These are phyloP conservation scores for Mionectes olivaceus DNA, from an alignment of 2,797 vertebrate species.

Conservation along the genomic window DNA sequence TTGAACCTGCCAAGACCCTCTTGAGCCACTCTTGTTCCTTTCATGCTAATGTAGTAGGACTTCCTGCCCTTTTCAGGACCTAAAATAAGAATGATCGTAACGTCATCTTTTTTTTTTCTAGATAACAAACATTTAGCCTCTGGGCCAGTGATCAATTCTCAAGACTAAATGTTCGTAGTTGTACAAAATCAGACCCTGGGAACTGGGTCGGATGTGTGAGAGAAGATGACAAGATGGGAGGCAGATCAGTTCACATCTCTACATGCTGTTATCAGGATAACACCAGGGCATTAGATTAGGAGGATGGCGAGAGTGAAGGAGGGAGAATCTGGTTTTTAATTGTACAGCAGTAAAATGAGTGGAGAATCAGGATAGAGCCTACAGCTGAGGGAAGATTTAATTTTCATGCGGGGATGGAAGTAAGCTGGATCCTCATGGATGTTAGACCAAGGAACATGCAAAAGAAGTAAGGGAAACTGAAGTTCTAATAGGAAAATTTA, in stretches of 20 bases:
- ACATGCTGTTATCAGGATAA: not conserved
- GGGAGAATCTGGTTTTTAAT: not conserved
- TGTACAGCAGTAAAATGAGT: not conserved
- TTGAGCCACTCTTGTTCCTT: not conserved
- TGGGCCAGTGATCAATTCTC: slow-evolving; percentile 50
- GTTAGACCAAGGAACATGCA: not conserved
- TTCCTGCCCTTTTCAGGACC: slow-evolving; percentile 33
- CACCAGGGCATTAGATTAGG: not conserved
- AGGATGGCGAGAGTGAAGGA: not conserved
- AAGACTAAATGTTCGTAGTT: slow-evolving; percentile 39
- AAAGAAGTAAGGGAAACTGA: not conserved
- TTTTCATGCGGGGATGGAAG: not conserved
- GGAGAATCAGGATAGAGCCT: not conserved
- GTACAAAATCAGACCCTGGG: slow-evolving; percentile 33
- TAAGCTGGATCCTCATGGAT: not conserved
- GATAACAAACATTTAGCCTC: slow-evolving; percentile 34
- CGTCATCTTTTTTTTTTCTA: fast-evolving
- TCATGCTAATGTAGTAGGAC: not conserved
- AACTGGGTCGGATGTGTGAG: slow-evolving; percentile 14
- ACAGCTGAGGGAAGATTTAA: not conserved
- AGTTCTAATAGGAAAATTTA: not conserved
- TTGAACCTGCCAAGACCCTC: slow-evolving; percentile 9
- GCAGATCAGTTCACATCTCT: slow-evolving; percentile 17
- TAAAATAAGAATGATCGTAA: slow-evolving; percentile 22
- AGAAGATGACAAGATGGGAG: slow-evolving; percentile 38